phyloP scores from a whole-genome alignment of 2,797 vertebrate species.

The Balearica regulorum region DNA sequence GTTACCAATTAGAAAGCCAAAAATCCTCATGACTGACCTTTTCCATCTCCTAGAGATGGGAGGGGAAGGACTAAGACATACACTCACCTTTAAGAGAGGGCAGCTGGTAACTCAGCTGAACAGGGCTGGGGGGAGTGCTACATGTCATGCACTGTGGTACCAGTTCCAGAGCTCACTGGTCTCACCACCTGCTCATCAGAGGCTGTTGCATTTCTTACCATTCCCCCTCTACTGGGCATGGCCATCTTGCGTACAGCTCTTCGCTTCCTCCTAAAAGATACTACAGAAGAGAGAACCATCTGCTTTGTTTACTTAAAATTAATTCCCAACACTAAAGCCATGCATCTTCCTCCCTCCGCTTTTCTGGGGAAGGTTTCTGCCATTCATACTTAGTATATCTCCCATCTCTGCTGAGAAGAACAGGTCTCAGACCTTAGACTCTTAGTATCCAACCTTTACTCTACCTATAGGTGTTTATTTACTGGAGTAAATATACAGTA shows the following conservation, averaged over 20 bases:
- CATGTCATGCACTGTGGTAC: too few relatives aligned
- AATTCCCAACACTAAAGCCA: background rate
- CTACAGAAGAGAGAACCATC: background rate
- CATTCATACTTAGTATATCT: background rate
- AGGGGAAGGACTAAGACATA: background rate
- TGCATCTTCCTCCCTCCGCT: background rate
- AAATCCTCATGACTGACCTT: background rate
- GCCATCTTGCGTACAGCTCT: background rate
- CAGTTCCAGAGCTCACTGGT: background rate
- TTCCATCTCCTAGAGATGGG: background rate
- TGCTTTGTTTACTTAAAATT: background rate
- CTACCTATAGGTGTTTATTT: background rate
- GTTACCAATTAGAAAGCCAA: background rate
- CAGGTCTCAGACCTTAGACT: background rate
- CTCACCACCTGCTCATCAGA: fast-evolving
- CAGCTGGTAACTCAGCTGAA: background rate
- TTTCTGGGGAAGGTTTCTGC: background rate
- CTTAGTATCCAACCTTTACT: background rate
- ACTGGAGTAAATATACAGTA: background rate
- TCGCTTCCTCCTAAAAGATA: background rate
- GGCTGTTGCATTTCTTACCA: background rate
- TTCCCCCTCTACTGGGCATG: background rate
- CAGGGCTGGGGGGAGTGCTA: too few relatives aligned
- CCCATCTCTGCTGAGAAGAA: background rate
- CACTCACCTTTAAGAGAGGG: background rate